These are phyloP conservation scores for Peromyscus leucopus DNA, from an alignment of 2,113 vertebrate genomes.

Conservation along the genomic window DNA sequence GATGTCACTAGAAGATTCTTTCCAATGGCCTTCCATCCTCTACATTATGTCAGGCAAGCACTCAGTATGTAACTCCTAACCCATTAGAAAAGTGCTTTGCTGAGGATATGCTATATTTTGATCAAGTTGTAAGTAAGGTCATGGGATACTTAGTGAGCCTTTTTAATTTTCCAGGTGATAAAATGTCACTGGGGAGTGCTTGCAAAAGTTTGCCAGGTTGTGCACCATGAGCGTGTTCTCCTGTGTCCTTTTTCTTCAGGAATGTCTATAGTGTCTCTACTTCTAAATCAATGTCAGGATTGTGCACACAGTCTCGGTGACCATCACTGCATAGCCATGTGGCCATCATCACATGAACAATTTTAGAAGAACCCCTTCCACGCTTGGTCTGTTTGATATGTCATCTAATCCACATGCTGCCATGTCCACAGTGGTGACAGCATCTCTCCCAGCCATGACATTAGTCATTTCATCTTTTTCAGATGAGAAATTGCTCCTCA, in stretches of 20 bases:
- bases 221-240: neutral
- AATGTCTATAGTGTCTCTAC: neutral
- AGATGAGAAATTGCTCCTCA: neutral
- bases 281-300: neutral
- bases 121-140: neutral
- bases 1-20: neutral
- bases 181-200: neutral
- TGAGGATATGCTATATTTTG: neutral
- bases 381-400: rapidly evolving
- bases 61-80: neutral
- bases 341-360: too few species aligned
- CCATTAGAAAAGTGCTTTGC: neutral
- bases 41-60: neutral
- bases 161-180: neutral
- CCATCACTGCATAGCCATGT: neutral
- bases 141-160: neutral
- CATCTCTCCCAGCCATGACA: rapidly evolving
- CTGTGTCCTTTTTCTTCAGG: neutral
- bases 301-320: neutral
- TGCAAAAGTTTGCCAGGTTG: neutral
- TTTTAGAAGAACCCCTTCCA: neutral
- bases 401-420: rapidly evolving
- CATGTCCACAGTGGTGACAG: rapidly evolving
- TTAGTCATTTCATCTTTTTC: neutral
- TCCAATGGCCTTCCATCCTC: neutral